Base-by-base conservation (phyloP, 2,797 vertebrate genomes). In the Pempheris klunzingeri region DNA sequence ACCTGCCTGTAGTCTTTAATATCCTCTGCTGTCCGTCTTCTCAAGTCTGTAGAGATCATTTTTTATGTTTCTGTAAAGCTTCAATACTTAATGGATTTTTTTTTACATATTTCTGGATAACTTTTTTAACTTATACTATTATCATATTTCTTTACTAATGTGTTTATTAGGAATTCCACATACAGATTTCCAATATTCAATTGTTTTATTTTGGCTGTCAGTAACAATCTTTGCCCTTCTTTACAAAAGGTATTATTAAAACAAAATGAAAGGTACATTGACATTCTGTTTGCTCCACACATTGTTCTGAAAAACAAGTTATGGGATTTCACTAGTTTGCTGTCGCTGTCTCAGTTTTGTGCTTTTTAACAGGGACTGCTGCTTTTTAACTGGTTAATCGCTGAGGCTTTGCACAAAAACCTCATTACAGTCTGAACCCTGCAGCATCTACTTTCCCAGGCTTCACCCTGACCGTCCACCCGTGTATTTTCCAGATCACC, bases 381-480 rank as follows among this genome's bases (percentile, higher is more conserved):
- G 49, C 57, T n/a, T n/a, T n/a, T n/a, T n/a, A n/a, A n/a, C n/a
- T n/a, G 60, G 65, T 71, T 50, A 70, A 77, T 46, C 52, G 36
- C 32, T 11, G 65, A 49, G 13, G 50, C 66, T n/a, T 70, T n/a
- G 4, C 67, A 49, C 3, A 11, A 26, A n/a, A 59, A 34, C 14
- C 28, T 39, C 20, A 7, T 6, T 59, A 24, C 47, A 4, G 38
- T 6, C 38, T 54, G 24, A 53, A 30, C 58, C 34, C 46, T 38
- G 54, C 74, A 20, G 62, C 30, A 2, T 77, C 11, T n/a, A 3
- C 44, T 57, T 85, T 73, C 78, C 71, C 74, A 79, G 79, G 74
- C 54, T 62, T 71, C 74, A 20, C 5, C 20, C 8, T 11, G 5
- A 50, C 41, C 1, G 11, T 32, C 36, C 41, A 34, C 55, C 46